phyloP scores from a whole-genome alignment of 2,113 vertebrate species.

The Carettochelys insculpta region DNA sequence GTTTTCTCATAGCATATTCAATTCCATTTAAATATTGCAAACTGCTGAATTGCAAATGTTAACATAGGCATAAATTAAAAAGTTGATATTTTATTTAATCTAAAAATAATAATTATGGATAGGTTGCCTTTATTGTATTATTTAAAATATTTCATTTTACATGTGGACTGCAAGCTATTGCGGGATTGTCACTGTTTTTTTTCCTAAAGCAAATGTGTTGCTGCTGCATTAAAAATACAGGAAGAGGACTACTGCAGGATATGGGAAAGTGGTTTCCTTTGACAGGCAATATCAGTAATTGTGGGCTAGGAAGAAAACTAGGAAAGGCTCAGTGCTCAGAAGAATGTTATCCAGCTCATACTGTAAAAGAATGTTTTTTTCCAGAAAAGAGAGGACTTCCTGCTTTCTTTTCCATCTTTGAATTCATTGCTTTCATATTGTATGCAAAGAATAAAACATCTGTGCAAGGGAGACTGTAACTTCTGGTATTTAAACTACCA shows the following conservation, averaged over 20 bases:
- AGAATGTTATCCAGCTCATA: background rate
- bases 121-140: slow-evolving; percentile 70
- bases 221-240: slow-evolving; percentile 66
- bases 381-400: slow-evolving; percentile 7
- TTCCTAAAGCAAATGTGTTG: slow-evolving; percentile 50
- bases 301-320: background rate
- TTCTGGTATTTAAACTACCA: slow-evolving; percentile 57
- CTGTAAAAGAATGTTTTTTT: slow-evolving; percentile 48
- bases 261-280: slow-evolving; percentile 57
- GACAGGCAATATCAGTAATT: slow-evolving; percentile 35
- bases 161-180: slow-evolving; percentile 46
- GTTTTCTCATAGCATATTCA: slow-evolving; percentile 73
- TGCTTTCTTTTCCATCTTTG: background rate
- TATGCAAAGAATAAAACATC: background rate
- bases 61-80: slow-evolving; percentile 77
- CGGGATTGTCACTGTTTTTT: slow-evolving; percentile 28
- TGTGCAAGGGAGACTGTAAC: slow-evolving; percentile 12
- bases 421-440: slow-evolving; percentile 37
- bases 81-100: slow-evolving; percentile 79
- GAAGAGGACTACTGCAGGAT: slow-evolving; percentile 33
- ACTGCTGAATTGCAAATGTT: slow-evolving; percentile 76
- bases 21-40: slow-evolving; percentile 76
- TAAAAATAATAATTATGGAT: slow-evolving; percentile 74
- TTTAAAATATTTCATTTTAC: slow-evolving; percentile 76
- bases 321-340: slow-evolving; percentile 21